A percentile compares a stretch with the other conserved stretches of the same genome.
phyloP scores from a whole-genome alignment of 2,113 vertebrate species.

The Cygnus atratus region DNA sequence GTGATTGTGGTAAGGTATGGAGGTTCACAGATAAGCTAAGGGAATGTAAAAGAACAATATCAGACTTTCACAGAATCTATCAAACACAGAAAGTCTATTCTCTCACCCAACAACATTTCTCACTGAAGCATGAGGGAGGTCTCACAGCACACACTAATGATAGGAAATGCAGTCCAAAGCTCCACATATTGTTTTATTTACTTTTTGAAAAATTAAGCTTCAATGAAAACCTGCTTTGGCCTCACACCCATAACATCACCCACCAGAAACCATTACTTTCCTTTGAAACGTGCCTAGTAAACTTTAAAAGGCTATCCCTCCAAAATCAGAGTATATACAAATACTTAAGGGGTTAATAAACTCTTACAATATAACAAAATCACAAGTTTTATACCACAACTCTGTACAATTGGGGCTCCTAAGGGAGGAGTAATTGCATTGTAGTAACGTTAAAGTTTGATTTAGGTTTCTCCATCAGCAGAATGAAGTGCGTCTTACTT shows the following conservation, averaged over 20 bases:
- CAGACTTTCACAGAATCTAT: neutral
- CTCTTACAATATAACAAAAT: conserved; percentile 1
- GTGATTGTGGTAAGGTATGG: neutral
- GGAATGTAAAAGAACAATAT: neutral
- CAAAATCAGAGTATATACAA: neutral
- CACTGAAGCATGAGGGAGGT: neutral
- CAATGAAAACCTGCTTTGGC: conserved; percentile 7
- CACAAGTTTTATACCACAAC: conserved; percentile 24
- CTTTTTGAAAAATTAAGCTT: neutral
- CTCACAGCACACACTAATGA: neutral
- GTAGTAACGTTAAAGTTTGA: conserved; percentile 46
- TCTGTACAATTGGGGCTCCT: neutral
- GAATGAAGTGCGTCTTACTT: conserved; percentile 62
- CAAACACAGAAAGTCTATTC: neutral
- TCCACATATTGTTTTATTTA: conserved; percentile 44
- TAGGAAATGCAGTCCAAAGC: neutral
- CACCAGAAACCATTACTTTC: conserved; percentile 2
- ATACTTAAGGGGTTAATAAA: conserved; percentile 69
- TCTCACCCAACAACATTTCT: neutral
- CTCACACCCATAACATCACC: conserved; percentile 37
- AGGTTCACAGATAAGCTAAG: neutral
- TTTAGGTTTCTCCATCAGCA: conserved; percentile 61
- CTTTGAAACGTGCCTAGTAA: conserved; percentile 21
- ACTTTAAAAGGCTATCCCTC: conserved; percentile 22
- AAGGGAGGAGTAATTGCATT: conserved; percentile 26